Base-by-base conservation (phyloP, 2,888 invertebrate genomes). In the Itoplectis maculator region DNA sequence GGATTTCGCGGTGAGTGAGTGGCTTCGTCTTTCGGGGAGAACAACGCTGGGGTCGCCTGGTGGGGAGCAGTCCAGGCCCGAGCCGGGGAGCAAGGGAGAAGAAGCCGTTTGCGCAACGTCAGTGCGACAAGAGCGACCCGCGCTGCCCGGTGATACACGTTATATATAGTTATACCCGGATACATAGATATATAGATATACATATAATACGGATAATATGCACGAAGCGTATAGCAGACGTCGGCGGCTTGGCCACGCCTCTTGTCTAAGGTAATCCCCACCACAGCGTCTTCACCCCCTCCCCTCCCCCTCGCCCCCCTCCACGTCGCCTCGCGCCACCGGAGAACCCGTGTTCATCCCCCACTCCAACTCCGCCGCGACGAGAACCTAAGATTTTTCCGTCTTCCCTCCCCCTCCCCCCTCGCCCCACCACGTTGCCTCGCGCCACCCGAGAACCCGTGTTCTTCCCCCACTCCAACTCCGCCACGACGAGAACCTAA, bases 251-350 rank as follows among this genome's bases (percentile, higher is more conserved):
- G 89, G 89, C 92, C 92, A 92, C 92, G 92, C 92, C 92, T 92
- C 92, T 91, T 90, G 91, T 92, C 92, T 92, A 92, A 92, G 92
- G 92, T 91, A 89, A 89, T 89, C 90, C 91, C 90, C 90, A 87
- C 92, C 86, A 79, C 74, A 83, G 80, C 79, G 13, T 70, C 69
- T n/a, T 83, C 87, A 82, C 86, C 87, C 87, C 86, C n/a, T n/a
- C n/a, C n/a, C n/a, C n/a, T n/a, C n/a, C n/a, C n/a, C n/a, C n/a
- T n/a, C n/a, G n/a, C n/a, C n/a, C n/a, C n/a, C n/a, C n/a, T n/a
- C n/a, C n/a, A n/a, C n/a, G n/a, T n/a, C n/a, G n/a, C n/a, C n/a
- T n/a, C n/a, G n/a, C 86, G 87, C 85, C 75, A 84, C 77, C 80
- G 84, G 68, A 84, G 75, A 72, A 29, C 37, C 76, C 79, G 76